Evolutionary conservation across 2,888 invertebrate species (phyloP), one percentile per base, ranked within the genome.

Genomic region (Rutpela maculata): DNA sequence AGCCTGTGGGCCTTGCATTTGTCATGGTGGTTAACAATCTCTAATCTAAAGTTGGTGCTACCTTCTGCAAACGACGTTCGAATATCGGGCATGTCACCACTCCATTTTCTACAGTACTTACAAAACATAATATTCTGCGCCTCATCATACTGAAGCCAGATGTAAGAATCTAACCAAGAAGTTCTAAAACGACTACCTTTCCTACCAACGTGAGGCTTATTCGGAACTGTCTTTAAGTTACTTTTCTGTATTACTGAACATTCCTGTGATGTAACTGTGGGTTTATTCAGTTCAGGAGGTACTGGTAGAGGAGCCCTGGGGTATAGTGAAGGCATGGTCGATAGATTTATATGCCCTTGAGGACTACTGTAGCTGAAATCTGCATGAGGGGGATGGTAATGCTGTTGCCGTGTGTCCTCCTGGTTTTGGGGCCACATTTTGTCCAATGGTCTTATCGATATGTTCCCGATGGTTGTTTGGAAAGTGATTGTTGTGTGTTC

Each of bases 41-140:
- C 95, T 78, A 95, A 90, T 71, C 95, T 91, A 89, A 95, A 95
- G 89, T 95, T 95, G 65, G 93, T 92, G 85, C 94, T 95, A 75
- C 95, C 95, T 85, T 94, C 93, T n/a, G 95, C 94, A 84, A 95
- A 95, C 0, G 95, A 95, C n/a, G 95, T 95, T 76, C 95, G 92
- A 84, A 94, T 94, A 78, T 94, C 93, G 15, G 94, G 93, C 82
- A 94, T 91, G 22, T 93, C 92, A 66, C 92, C 92, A 71, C 94
- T 94, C 95, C 95, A 95, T 84, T 94, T 94, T 79, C 95, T 91
- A 85, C 95, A 95, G 85, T 92, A 94, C 84, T 92, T 93, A 88
- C 95, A 95, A 87, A 91, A 95, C 95, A 95, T 95, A 18, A 92
- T 92, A 84, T 95, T 94, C 74, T 91, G 91, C 59, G 88, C 86